Conservation (phyloP, 1,140 invertebrate species). For the Drosophila orena region DNA sequence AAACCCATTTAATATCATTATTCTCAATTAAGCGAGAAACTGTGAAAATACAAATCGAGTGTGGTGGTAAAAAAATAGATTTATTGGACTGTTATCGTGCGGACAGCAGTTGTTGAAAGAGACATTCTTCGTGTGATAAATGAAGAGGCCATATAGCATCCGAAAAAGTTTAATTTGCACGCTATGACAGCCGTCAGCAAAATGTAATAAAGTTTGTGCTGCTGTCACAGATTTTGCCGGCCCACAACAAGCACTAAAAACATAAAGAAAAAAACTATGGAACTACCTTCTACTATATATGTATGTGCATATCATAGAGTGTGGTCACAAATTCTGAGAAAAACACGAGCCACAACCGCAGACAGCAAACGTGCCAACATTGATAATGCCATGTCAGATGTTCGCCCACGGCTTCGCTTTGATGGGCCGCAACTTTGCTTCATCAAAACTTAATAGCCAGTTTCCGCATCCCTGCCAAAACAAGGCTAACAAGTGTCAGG, state of each 20-base stretch:
- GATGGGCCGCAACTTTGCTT: slow-evolving; percentile 54
- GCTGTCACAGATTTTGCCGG: slow-evolving; percentile 52
- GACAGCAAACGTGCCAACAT: slow-evolving; percentile 56
- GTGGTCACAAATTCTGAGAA: slow-evolving; percentile 21
- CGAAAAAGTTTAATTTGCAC: slow-evolving; percentile 43
- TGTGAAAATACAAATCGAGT: slow-evolving; percentile 15
- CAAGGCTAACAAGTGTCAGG: slow-evolving; percentile 68
- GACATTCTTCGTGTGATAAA: background rate
- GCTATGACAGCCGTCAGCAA: slow-evolving; percentile 30
- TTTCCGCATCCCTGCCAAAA: slow-evolving; percentile 61
- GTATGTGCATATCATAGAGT: background rate
- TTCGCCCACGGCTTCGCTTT: slow-evolving; percentile 18
- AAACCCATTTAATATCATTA: slow-evolving; percentile 3
- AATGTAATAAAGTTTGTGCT: slow-evolving; percentile 41
- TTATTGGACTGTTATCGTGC: slow-evolving; percentile 28
- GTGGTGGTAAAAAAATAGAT: slow-evolving; percentile 11
- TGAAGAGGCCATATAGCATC: slow-evolving; percentile 21
- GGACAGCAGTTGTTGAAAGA: slow-evolving; percentile 12
- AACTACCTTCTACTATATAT: slow-evolving; percentile 8
- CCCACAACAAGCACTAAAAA: background rate
- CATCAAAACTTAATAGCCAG: slow-evolving; percentile 78
- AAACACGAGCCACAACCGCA: slow-evolving; percentile 24
- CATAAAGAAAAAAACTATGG: background rate
- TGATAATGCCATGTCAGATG: slow-evolving; percentile 56
- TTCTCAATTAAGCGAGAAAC: slow-evolving; percentile 15